phyloP scores from a whole-genome alignment of 2,888 invertebrate genomes.

The Myathropa florea region DNA sequence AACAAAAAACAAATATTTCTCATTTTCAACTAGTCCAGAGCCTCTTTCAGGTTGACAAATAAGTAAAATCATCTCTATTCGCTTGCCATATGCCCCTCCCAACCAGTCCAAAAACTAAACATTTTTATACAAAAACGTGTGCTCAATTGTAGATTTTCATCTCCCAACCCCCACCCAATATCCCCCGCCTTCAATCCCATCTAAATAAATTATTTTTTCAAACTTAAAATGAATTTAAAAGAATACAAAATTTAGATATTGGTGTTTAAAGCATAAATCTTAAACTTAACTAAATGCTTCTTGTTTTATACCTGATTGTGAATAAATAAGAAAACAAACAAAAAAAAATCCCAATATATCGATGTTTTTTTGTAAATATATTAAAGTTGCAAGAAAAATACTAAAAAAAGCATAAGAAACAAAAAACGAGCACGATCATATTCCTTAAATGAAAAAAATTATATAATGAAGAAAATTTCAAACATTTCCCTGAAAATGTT shows the following conservation, averaged over 20 bases:
- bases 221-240: constrained; percentile 26
- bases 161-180: background rate
- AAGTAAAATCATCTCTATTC: constrained; percentile 14
- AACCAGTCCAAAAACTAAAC: background rate
- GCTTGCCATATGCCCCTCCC: background rate
- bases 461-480: constrained; percentile 32
- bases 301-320: constrained; percentile 72
- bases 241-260: constrained; percentile 63
- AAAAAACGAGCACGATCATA: constrained; percentile 76
- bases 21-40: constrained; percentile 71
- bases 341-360: constrained; percentile 62
- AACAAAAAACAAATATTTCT: constrained; percentile 35
- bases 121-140: constrained; percentile 63
- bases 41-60: constrained; percentile 59
- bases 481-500: constrained; percentile 63
- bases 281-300: constrained; percentile 58
- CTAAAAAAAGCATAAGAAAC: constrained; percentile 70
- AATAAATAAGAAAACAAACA: constrained; percentile 61
- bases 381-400: constrained; percentile 55
- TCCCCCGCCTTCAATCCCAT: background rate
- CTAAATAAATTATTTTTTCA: constrained; percentile 15
- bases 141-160: constrained; percentile 61
- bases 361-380: constrained; percentile 70
- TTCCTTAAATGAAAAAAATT: constrained; percentile 73
- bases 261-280: constrained; percentile 63